Conservation (phyloP, 2,888 invertebrate species). For the Drosophila nr. perissopoda region DNA sequence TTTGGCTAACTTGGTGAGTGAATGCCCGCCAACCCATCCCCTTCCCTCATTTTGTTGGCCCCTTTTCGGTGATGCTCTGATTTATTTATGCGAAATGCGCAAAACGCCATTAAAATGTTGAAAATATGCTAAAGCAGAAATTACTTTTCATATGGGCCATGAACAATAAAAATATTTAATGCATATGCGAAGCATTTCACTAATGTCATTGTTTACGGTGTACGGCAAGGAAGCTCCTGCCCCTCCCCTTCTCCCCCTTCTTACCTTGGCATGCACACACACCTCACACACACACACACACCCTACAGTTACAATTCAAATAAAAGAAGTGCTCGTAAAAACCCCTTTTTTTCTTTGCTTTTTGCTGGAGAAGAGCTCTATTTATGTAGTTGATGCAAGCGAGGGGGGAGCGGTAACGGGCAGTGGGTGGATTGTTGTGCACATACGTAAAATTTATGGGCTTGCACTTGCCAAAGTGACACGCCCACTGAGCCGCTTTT, state of each 20-base stretch:
- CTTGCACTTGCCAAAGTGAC: conserved; percentile 47
- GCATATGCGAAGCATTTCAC: conserved; percentile 53
- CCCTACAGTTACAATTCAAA: conserved; percentile 28
- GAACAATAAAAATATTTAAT: conserved; percentile 79
- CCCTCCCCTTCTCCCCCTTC: background rate
- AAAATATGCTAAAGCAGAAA: conserved; percentile 33
- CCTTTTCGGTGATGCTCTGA: conserved; percentile 31
- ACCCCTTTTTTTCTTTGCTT: conserved; percentile 17
- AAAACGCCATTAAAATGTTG: conserved; percentile 58
- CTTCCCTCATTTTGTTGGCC: background rate
- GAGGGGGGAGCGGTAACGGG: background rate
- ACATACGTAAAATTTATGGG: conserved; percentile 65
- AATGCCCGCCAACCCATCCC: background rate
- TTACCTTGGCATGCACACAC: background rate
- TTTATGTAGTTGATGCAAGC: conserved; percentile 4
- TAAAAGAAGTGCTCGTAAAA: conserved; percentile 44
- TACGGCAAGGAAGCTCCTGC: background rate
- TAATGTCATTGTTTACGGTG: conserved; percentile 60
- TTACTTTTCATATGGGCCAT: conserved; percentile 27
- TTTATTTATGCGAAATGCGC: conserved; percentile 63
- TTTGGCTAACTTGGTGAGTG: conserved; percentile 2
- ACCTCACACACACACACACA: background rate
- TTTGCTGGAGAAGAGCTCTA: conserved; percentile 9
- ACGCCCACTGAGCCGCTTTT: conserved; percentile 53
- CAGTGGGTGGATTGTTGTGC: background rate